phyloP scores from a whole-genome alignment of 2,888 invertebrate species.

The Papilio demoleus region DNA sequence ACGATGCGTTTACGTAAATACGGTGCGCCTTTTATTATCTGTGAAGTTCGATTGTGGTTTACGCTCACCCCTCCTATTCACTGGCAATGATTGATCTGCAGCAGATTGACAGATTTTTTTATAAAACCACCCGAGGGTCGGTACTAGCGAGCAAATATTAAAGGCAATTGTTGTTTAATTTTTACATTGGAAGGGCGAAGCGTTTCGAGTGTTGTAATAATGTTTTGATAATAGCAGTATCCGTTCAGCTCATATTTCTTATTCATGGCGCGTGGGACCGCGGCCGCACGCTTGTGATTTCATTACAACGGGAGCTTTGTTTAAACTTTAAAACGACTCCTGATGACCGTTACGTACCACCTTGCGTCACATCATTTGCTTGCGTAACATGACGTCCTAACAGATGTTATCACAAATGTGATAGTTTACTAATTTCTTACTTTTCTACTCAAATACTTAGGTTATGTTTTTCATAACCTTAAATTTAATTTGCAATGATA shows the following conservation, averaged over 20 bases:
- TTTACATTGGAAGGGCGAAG: constrained; percentile 79
- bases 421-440: not conserved
- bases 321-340: constrained; percentile 65
- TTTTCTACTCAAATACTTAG: not conserved
- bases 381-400: constrained; percentile 25
- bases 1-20: constrained; percentile 81
- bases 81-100: constrained; percentile 81
- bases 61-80: constrained; percentile 77
- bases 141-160: constrained; percentile 79
- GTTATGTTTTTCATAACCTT: not conserved
- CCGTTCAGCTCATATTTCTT: constrained; percentile 82
- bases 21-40: constrained; percentile 79
- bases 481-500: not conserved
- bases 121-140: constrained; percentile 73
- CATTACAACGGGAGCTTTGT: constrained; percentile 59
- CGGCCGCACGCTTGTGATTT: constrained; percentile 47
- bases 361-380: constrained; percentile 54
- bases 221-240: constrained; percentile 83
- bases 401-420: constrained; percentile 3
- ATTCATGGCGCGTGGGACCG: constrained; percentile 81
- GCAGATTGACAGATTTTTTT: constrained; percentile 83
- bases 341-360: constrained; percentile 64
- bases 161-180: constrained; percentile 84
- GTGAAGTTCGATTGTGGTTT: constrained; percentile 74
- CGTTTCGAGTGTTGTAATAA: constrained; percentile 82